These are phyloP conservation scores for Melitaea cinxia DNA, from an alignment of 1,140 invertebrate species.

Conservation along the genomic window DNA sequence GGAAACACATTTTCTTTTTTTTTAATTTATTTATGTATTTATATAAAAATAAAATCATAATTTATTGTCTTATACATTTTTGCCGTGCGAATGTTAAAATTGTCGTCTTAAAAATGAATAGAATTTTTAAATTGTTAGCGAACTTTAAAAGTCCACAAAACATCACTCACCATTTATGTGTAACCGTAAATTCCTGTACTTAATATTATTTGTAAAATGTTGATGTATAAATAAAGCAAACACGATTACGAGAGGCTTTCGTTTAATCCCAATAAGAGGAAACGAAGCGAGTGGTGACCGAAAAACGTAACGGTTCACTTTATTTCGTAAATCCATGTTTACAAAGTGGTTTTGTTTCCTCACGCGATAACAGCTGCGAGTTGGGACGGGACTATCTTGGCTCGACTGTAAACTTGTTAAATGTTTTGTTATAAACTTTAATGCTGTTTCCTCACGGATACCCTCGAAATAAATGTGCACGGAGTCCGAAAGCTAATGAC, in stretches of 20 bases:
- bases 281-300: slow-evolving; percentile 13
- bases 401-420: slow-evolving; percentile 42
- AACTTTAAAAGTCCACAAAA: too few species aligned
- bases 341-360: slow-evolving; percentile 37
- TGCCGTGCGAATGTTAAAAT: too few species aligned
- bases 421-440: slow-evolving; percentile 46
- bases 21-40: too few species aligned
- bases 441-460: slow-evolving; percentile 40
- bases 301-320: slow-evolving; percentile 25
- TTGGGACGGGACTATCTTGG: slow-evolving; percentile 35
- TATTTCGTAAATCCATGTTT: slow-evolving; percentile 28
- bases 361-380: slow-evolving; percentile 38
- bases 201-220: slow-evolving; percentile 9
- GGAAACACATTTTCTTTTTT: too few species aligned
- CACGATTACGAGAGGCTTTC: slow-evolving; percentile 17
- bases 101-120: too few species aligned
- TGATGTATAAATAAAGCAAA: slow-evolving; percentile 13
- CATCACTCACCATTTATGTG: too few species aligned
- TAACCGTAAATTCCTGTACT: too few species aligned
- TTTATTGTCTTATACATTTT: too few species aligned
- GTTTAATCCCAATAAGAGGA: slow-evolving; percentile 11
- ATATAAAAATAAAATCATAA: too few species aligned
- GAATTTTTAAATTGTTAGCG: too few species aligned
- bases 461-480: slow-evolving; percentile 36
- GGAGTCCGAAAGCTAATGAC: slow-evolving; percentile 7